A percentile compares a stretch with the other conserved stretches of the same genome.
phyloP scores from a whole-genome alignment of 1,140 invertebrate species.

The Brachionus sp. region DNA sequence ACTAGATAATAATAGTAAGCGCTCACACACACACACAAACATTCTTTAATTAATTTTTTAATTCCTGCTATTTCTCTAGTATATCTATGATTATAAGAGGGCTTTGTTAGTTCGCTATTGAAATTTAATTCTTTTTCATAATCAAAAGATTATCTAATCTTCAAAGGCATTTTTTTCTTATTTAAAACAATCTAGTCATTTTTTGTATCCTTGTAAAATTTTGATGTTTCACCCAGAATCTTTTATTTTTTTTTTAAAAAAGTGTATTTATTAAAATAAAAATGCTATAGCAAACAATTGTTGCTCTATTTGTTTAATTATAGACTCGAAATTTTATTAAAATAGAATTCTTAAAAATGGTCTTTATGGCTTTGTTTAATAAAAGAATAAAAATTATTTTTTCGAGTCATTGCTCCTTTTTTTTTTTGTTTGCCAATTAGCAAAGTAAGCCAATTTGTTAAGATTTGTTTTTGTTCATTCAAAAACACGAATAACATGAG shows the following conservation, averaged over 20 bases:
- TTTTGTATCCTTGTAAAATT: not conserved
- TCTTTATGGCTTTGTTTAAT: slow-evolving; percentile 9
- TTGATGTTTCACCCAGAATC: not conserved
- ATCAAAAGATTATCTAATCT: slow-evolving; percentile 28
- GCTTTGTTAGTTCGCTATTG: not conserved
- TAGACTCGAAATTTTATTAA: slow-evolving; percentile 5
- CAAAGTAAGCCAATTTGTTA: not conserved
- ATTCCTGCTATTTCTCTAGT: not conserved
- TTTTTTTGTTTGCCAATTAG: slow-evolving; percentile 18
- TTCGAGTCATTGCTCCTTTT: not conserved
- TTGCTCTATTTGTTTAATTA: slow-evolving; percentile 11
- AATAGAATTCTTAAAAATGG: slow-evolving; percentile 29
- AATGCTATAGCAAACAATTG: not conserved
- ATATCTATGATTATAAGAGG: not conserved
- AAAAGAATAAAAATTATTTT: not conserved
- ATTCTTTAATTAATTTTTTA: slow-evolving; percentile 33
- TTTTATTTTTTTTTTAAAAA: not conserved
- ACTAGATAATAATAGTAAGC: not conserved
- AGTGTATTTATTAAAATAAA: not conserved
- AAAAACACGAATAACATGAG: no score
- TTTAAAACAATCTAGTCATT: not conserved
- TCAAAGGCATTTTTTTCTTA: not conserved
- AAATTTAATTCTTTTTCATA: slow-evolving; percentile 5
- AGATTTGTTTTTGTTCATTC: not conserved
- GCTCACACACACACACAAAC: not conserved